Evolutionary conservation across 2,888 invertebrate species (phyloP), one percentile per base, ranked within the genome.

Genomic region (Frankliniella fusca): DNA sequence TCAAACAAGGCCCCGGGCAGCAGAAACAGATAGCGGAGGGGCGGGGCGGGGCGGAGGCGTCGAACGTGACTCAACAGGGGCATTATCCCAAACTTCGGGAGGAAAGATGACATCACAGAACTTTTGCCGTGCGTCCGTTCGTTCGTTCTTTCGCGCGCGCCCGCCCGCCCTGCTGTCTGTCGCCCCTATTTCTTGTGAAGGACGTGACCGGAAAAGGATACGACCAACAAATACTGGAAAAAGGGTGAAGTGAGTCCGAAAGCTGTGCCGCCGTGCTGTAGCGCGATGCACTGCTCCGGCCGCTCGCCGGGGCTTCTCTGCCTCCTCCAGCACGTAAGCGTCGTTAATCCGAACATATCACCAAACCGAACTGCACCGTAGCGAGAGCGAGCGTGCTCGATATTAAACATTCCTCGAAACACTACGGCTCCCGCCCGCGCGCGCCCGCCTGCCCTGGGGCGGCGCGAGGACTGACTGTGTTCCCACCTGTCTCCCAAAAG

Each of bases 181-280:
- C 70, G 70, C 70, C 70, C 70, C 70, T 76, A 76, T 76, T 76
- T 76, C 70, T 76, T 76, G 70, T 76, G 70, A 76, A 9, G 70
- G 70, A 76, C 70, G 70, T 76, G 70, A 76, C 70, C 70, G 70
- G 70, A 27, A 76, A 76, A 76, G 70, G 70, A 76, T 76, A 76
- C 70, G 70, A 23, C 70, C 70, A 76, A 76, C 70, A 76, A 76
- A 76, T 76, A 76, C 70, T 76, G 27, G 70, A 61, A n/a, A 54
- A 61, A 61, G 54, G 61, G n/a, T 20, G 61, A 61, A 61, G 61
- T 61, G 61, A 61, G 61, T 7, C 61, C 61, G 61, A 61, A 61
- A 61, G 54, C 54, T 54, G 15, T 54, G 54, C 38, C 61, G 50
- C 50, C 61, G 20, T 61, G 61, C 18, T 18, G 61, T n/a, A 61